Conservation (phyloP, 2,797 vertebrate genomes). For the Ceryle rudis region DNA sequence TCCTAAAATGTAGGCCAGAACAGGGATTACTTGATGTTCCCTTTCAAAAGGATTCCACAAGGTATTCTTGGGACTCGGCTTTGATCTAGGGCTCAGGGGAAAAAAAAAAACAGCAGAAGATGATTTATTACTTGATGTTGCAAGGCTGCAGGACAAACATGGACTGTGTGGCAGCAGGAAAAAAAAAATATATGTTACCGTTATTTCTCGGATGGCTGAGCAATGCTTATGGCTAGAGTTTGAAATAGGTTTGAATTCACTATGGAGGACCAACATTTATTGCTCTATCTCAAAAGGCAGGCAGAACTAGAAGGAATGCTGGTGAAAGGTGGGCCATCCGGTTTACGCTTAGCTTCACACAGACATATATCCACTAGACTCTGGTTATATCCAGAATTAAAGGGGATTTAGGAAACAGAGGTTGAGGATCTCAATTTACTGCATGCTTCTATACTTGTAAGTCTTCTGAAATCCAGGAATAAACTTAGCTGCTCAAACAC, state of each 20-base stretch:
- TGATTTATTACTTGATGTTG: neutral
- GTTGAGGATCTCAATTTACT: neutral
- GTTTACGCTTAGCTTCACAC: neutral
- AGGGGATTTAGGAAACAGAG: neutral
- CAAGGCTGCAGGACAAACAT: neutral
- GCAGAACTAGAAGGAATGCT: neutral
- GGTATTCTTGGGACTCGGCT: neutral
- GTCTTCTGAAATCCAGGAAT: neutral
- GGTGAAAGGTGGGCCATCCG: neutral
- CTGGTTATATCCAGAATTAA: neutral
- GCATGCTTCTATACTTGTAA: neutral
- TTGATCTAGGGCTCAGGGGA: neutral
- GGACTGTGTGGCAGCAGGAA: neutral
- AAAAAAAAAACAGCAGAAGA: neutral
- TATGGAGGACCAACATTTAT: neutral
- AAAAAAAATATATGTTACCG: neutral
- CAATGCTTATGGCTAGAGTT: neutral
- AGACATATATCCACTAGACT: neutral
- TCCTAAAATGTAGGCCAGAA: neutral
- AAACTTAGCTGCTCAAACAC: neutral
- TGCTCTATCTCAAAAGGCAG: neutral
- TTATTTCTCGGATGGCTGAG: conserved; percentile 17
- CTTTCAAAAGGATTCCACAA: neutral
- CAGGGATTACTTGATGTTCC: neutral
- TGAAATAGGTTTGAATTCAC: conserved; percentile 11